Base-by-base conservation (phyloP, 2,888 invertebrate species). In the Cantharis lateralis region DNA sequence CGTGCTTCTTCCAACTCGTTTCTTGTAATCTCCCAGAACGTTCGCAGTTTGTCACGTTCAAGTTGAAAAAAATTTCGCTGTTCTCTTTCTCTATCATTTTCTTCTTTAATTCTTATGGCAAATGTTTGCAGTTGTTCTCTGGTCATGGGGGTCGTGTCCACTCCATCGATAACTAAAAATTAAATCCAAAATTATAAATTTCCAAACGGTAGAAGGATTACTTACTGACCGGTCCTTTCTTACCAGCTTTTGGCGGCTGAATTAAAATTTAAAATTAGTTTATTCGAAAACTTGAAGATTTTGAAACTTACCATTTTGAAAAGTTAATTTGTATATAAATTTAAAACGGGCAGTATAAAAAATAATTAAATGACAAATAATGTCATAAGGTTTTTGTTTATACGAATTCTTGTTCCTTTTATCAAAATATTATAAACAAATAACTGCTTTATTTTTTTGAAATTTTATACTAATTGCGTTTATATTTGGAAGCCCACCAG, bases 61-160 rank as follows among this genome's bases (percentile, higher is more conserved):
- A 98, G 88, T 88, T 98, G 98, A 84, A 97, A 98, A 87, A 95
- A 98, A 88, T 98, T 98, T 73, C 98, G 90, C 88, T 98, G 98
- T 88, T 98, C 98, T 83, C 98, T 91, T 88, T 98, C 98, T 75
- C 96, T 92, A 85, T 98, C 98, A 86, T 98, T 91, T 89, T 98
- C 97, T 85, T 96, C 96, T 86, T 96, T 93, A 16, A 98, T 93
- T 83, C 93, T 92, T 69, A 94, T 90, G 13, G 96, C 94, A 86
- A 98, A 98, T 79, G 95, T 93, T 88, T 98, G 97, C 75, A 98
- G 90, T 89, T 98, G 95, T 85, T 98, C 98, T 84, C 97, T 92
- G 68, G 94, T 93, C 98, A 98, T 98, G 86, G 95, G 94, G 11
- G 95, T 93, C 28, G 97, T 97, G 75, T 97, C 95, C 68, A 97